Base-by-base conservation (phyloP, 64 coral and sea anemone species). In the Cladopsammia gracilis region DNA sequence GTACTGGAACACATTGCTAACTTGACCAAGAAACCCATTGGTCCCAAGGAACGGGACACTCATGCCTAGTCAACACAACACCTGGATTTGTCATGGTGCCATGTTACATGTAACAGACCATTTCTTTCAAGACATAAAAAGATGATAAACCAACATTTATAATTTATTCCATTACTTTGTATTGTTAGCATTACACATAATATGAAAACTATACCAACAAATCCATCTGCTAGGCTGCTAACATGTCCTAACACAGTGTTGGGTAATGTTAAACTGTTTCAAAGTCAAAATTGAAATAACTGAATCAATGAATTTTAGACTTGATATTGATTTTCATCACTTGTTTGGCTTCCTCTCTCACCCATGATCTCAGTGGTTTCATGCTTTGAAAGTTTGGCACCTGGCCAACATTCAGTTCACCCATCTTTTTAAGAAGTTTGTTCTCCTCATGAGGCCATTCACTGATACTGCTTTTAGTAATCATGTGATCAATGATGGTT, bases 371-470 rank as follows among this genome's bases (percentile, higher is more conserved):
- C 76, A 78, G 19, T 20, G 73, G 73, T 26, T 76, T 76, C 73
- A 76, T 76, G 25, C 73, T 76, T 46, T 76, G 12, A 76, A 76
- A 7, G 73, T 76, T 46, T 76, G 73, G 74, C 19, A 76, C 74
- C 19, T 76, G 7, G 25, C 74, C 74, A 43, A 76, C 23, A 76
- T 76, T 76, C n/a, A 20, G 13, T 76, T 76, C 42, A 43, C 74
- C 25, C 19, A 76, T 18, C 71, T 93, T 87, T n/a, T 46, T 58
- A 43, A 88, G 53, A 54, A 0, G 24, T 26, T 54, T 18, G 81
- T 76, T 56, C 20, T 93, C 83, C 48, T 93, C 82, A 93, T 76
- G 73, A 75, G 60, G 47, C 86, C 91, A 94, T n/a, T 82, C 52
- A 64, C 12, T 73, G 11, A 87, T 18, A n/a, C 5, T 56, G 3